Evolutionary conservation across 2,113 vertebrate species (phyloP).

Genomic region (Oncorhynchus kisutch): DNA sequence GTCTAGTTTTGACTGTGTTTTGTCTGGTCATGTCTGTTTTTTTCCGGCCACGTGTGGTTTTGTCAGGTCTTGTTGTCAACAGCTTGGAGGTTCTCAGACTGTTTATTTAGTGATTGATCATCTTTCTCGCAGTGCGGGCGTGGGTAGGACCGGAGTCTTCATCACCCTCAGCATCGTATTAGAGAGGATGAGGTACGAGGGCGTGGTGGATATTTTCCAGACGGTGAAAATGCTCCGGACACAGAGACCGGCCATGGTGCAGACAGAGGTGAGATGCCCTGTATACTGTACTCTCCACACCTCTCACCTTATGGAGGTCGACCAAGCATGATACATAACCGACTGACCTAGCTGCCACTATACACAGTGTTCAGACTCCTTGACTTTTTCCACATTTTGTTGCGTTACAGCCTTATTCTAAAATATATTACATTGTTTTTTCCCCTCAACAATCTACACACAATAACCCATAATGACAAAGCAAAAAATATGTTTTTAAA

Average conservation of each 20-base stretch:
- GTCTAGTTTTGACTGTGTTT: neutral
- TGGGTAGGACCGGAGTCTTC: slow-evolving; percentile 97
- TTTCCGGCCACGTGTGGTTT: neutral
- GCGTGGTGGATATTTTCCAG: slow-evolving; percentile 99
- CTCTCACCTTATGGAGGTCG: neutral
- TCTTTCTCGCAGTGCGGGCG: slow-evolving; percentile 82
- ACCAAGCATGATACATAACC: too few species aligned
- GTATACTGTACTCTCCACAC: neutral
- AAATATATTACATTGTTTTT: too few species aligned
- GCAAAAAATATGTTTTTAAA: too few species aligned
- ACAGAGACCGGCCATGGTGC: slow-evolving; percentile 98
- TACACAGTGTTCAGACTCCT: too few species aligned
- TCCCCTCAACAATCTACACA: too few species aligned
- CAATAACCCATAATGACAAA: too few species aligned
- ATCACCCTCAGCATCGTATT: slow-evolving; percentile 98
- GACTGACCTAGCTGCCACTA: too few species aligned
- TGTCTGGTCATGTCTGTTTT: neutral
- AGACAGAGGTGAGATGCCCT: slow-evolving; percentile 88
- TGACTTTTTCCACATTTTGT: too few species aligned
- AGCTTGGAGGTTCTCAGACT: too few species aligned
- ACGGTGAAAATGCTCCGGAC: slow-evolving; percentile 99
- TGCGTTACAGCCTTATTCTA: too few species aligned
- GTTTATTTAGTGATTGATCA: neutral
- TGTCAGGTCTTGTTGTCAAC: neutral
- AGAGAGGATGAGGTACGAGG: slow-evolving; percentile 99